Base-by-base conservation (phyloP, 2,888 invertebrate species). In the Sinodicranocentrus sp. region DNA sequence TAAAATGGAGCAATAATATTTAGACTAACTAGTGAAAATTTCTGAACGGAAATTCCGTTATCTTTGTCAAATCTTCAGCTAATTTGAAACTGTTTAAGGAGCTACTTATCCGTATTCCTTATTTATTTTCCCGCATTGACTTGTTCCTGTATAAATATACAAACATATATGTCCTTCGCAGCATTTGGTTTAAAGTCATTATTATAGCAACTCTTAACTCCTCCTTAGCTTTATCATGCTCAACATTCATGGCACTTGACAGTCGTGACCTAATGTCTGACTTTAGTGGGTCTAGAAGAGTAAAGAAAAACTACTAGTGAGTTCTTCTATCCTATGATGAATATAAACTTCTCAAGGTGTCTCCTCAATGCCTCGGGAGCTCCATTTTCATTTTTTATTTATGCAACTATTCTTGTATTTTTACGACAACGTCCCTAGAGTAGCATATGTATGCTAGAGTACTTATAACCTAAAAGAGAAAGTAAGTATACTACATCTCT, bases 331-430 rank as follows among this genome's bases (percentile, higher is more conserved):
- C 13, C 39, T 13, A 39, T 8, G 13, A 39, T 39, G 13, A 39
- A 13, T 8, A 39, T 39, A 39, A 39, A 39, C 39, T 39, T 2
- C 19, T 52, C 13, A 52, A 52, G 52, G 52, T 52, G 19, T n/a
- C 52, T 52, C 15, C 17, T 52, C 19, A 19, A 19, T 8, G 52
- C 52, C 19, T 19, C 52, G 19, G n/a, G 48, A 48, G 52, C 19
- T 52, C 52, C 52, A 52, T 52, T 52, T 52, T 52, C 52, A 52
- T 52, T 19, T 19, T 19, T 52, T 52, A 52, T 52, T 52, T 52
- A 52, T 52, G 52, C 52, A 52, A 19, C 52, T 19, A 52, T 19
- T 52, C 52, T 19, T 52, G 52, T 52, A 52, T 52, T 52, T 52
- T 52, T 52, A 52, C 52, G 52, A 52, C 52, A 15, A 19, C 19